Evolutionary conservation across 2,888 invertebrate species (phyloP), one percentile per base, ranked within the genome.

Genomic region (Xylota sylvarum): DNA sequence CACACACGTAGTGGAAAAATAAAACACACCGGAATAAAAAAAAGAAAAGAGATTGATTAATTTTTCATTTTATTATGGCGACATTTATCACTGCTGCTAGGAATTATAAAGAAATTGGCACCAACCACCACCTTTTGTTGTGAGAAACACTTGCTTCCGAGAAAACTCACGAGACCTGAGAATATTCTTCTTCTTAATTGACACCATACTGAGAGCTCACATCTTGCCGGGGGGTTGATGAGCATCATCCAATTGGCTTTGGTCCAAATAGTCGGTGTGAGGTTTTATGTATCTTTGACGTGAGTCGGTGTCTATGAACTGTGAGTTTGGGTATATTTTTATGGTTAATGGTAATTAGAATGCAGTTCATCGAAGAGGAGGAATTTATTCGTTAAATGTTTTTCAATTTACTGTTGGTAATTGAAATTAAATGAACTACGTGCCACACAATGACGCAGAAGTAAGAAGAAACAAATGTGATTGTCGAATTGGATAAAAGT

Each of bases 111-210:
- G 10, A 30, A 70, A 32, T 70, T 70, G 70, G 56, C 70, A 70
- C 19, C 46, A 12, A 23, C 23, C 12, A n/a, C 10, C 30, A 10
- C 17, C 69, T 55, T 55, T 55, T 69, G 55, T 69, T 48, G 35
- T 14, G 48, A 27, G 17, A 58, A 56, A 48, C 76, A 76, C 65
- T 67, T 67, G 48, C 17, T 76, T 76, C 76, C 14, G 35, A 46
- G 65, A 48, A 76, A 56, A 48, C 23, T 58, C 76, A 76, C 65
- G 76, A 76, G 76, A 76, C 65, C 17, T 55, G 43, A 5, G 10
- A 14, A 17, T 14, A 5, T 12, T 27, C n/a, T 48, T 30, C 9
- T 30, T 19, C 30, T 32, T 48, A 72, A 48, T 32, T 48, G 32
- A 60, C 48, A 58, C 23, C n/a, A 12, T 58, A 30, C 55, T 27